Base-by-base conservation (phyloP, 2,113 vertebrate genomes). In the Prunella himalayana region DNA sequence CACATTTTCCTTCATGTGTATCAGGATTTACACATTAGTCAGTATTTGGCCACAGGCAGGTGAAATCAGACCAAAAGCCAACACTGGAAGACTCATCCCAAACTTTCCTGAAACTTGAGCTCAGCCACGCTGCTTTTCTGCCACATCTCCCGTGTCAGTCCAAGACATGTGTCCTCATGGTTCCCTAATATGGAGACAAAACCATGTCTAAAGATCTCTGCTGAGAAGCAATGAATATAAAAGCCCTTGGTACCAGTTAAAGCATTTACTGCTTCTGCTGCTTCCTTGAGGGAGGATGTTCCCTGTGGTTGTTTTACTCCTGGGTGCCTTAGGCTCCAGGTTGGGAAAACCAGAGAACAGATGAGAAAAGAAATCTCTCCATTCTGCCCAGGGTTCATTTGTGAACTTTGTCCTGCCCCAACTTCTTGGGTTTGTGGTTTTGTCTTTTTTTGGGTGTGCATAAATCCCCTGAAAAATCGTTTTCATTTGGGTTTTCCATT, bases 231-330 rank as follows among this genome's bases (percentile, higher is more conserved):
- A 95, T n/a, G 21, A 23, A 11, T 81, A 45, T 25, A 53, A 96
- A 95, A 89, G 21, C 91, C 90, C 91, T 81, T 86, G 82, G 45
- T 51, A 75, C 10, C 50, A 71, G 63, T 95, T 96, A 94, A 81
- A 95, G 42, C 72, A 45, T 94, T 96, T 95, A 93, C 64, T 94
- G 24, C 64, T 79, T 47, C 59, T 88, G 41, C 64, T 95, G 70
- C 69, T 96, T 95, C 86, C 88, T 96, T 91, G 92, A 90, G 92
- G 95, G 94, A 94, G 71, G 47, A 91, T 94, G 91, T 94, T 97
- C 90, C 86, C 88, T 83, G 69, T 94, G 86, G 92, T 86, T 93
- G 72, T 88, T 82, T 45, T 87, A 85, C 79, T 96, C 91, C 76
- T 83, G 94, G 82, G 95, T 94, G 87, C 79, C 92, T 95, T 96